Percentiles rank a stretch among this genome's conserved stretches.
Conservation (phyloP, 2,888 invertebrate species). For the Incurvaria masculella region DNA sequence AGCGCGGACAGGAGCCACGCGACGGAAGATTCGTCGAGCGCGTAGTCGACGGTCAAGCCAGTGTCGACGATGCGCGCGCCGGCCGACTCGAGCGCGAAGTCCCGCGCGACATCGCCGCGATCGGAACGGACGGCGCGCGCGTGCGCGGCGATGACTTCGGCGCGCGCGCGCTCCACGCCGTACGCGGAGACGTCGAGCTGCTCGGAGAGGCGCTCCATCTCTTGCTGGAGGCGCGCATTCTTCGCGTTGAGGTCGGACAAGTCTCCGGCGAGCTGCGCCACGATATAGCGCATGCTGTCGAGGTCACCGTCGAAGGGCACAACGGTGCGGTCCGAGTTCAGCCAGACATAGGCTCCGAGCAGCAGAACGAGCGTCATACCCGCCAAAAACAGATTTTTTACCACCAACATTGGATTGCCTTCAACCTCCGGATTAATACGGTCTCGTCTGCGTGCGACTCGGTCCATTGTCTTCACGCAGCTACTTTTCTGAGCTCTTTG, state of each 20-base stretch:
- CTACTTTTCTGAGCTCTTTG: too few relatives aligned
- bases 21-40: slow-evolving; percentile 33
- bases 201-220: slow-evolving; percentile 34
- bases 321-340: too few relatives aligned
- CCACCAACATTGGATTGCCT: too few relatives aligned
- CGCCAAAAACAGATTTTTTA: too few relatives aligned
- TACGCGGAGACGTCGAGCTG: slow-evolving; percentile 28
- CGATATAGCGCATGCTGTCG: slow-evolving; percentile 36
- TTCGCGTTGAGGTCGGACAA: slow-evolving; percentile 36
- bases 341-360: too few relatives aligned
- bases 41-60: slow-evolving; percentile 36
- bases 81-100: slow-evolving; percentile 70
- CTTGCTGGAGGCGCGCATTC: slow-evolving; percentile 35
- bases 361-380: too few relatives aligned
- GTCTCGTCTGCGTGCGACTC: too few relatives aligned
- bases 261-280: slow-evolving; percentile 37
- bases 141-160: slow-evolving; percentile 26
- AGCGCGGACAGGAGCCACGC: slow-evolving; percentile 35
- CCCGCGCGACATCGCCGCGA: slow-evolving; percentile 62
- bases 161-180: slow-evolving; percentile 33
- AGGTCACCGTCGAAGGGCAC: slow-evolving; percentile 29
- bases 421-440: too few relatives aligned
- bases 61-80: slow-evolving; percentile 50
- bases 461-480: too few relatives aligned
- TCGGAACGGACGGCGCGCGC: slow-evolving; percentile 47